Percentiles rank a stretch among this genome's conserved stretches.
Conservation (phyloP, 64 coral and sea anemone genomes). For the Montipora capricornis region DNA sequence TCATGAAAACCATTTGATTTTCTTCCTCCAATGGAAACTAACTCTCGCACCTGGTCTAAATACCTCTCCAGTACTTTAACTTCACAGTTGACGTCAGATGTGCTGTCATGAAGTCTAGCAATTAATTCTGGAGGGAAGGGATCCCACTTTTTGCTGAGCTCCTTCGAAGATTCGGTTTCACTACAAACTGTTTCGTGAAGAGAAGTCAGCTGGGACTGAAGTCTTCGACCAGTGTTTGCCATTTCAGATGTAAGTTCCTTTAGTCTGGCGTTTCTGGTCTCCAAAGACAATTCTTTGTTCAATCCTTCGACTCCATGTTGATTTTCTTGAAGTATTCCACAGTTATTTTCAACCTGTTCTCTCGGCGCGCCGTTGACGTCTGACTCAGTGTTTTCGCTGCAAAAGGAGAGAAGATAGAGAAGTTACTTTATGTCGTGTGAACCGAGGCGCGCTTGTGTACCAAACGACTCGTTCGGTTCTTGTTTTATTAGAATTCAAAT, state of each 20-base stretch:
- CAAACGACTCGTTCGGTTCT: too few species aligned
- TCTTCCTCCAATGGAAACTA: background rate
- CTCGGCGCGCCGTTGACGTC: background rate
- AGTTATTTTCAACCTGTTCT: background rate
- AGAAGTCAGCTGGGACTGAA: constrained; percentile 23
- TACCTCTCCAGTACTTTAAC: constrained; percentile 43
- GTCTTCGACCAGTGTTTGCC: background rate
- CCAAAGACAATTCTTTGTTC: background rate
- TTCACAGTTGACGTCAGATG: constrained; percentile 20
- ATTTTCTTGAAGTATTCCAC: background rate
- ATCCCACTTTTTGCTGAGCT: background rate
- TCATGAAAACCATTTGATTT: constrained; percentile 20
- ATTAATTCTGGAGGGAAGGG: constrained; percentile 25
- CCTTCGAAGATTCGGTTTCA: constrained; percentile 23
- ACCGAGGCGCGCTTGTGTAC: too few species aligned
- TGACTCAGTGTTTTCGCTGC: background rate
- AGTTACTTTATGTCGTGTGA: too few species aligned
- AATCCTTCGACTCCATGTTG: background rate
- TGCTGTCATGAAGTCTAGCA: constrained; percentile 10
- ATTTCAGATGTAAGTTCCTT: constrained; percentile 26
- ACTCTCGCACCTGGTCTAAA: constrained; percentile 15
- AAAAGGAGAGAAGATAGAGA: background rate
- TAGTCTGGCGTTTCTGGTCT: background rate
- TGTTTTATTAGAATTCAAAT: too few species aligned
- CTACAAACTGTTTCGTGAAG: constrained; percentile 43